Evolutionary conservation across 2,113 vertebrate species (phyloP).

Genomic region (Crotalus viridis): DNA sequence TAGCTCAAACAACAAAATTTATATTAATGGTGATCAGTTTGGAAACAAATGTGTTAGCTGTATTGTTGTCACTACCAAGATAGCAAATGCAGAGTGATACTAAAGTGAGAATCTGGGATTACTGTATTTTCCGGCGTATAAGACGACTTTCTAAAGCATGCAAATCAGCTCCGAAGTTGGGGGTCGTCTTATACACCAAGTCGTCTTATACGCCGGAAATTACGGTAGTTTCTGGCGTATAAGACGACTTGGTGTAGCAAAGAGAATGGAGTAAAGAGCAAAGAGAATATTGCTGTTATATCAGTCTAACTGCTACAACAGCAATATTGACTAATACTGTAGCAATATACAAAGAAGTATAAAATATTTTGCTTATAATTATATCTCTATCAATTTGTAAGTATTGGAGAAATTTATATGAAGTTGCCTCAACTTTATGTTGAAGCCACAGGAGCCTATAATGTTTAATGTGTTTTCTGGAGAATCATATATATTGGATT

Average conservation of each 20-base stretch:
- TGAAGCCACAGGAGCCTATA: background rate
- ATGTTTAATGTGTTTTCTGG: background rate
- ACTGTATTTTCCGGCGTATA: no score
- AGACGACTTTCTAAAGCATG: no score
- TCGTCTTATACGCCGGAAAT: no score
- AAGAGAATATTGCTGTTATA: no score
- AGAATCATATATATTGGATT: background rate
- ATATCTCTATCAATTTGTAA: conserved; percentile 30
- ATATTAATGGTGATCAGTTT: background rate
- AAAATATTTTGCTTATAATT: conserved; percentile 7
- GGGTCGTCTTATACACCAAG: no score
- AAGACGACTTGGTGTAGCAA: background rate
- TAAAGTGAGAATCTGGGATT: conserved; percentile 49
- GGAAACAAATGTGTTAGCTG: conserved; percentile 19
- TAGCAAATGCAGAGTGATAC: conserved; percentile 6
- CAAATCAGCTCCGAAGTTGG: no score
- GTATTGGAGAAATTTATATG: background rate
- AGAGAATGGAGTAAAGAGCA: background rate
- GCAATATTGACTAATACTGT: background rate
- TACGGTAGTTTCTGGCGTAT: no score
- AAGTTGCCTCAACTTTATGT: background rate
- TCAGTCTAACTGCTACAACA: background rate
- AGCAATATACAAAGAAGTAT: background rate
- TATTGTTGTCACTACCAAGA: conserved; percentile 17
- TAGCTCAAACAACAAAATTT: conserved; percentile 6